These are phyloP conservation scores for Myiotriccus ornatus DNA, from an alignment of 2,797 vertebrate species.

Conservation along the genomic window DNA sequence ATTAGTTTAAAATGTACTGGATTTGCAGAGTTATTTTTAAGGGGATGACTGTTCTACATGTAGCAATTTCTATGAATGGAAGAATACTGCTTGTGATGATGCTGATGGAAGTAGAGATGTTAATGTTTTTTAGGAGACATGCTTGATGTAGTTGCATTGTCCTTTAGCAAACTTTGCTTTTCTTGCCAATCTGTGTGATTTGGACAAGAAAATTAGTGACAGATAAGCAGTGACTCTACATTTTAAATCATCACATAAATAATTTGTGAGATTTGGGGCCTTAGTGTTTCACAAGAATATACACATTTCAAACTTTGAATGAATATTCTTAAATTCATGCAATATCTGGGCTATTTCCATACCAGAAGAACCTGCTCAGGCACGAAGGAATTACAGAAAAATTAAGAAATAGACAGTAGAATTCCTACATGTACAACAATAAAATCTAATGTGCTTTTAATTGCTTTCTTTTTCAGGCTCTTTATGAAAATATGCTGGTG, in stretches of 20 bases:
- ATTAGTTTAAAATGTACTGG: background rate
- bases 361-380: background rate
- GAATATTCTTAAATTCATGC: background rate
- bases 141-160: background rate
- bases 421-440: background rate
- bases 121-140: background rate
- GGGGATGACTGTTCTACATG: background rate
- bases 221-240: background rate
- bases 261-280: background rate
- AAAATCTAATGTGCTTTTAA: background rate
- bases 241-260: background rate
- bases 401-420: background rate
- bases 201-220: background rate
- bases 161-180: background rate
- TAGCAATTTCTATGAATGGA: background rate
- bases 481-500: slow-evolving; percentile 99
- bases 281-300: background rate
- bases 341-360: background rate
- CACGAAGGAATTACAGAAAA: background rate
- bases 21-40: background rate
- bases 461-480: slow-evolving; percentile 78
- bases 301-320: background rate
- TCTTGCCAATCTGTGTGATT: background rate
- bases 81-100: background rate
- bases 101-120: background rate